Conservation (phyloP, 2,797 vertebrate genomes). For the Peromyscus eremicus region DNA sequence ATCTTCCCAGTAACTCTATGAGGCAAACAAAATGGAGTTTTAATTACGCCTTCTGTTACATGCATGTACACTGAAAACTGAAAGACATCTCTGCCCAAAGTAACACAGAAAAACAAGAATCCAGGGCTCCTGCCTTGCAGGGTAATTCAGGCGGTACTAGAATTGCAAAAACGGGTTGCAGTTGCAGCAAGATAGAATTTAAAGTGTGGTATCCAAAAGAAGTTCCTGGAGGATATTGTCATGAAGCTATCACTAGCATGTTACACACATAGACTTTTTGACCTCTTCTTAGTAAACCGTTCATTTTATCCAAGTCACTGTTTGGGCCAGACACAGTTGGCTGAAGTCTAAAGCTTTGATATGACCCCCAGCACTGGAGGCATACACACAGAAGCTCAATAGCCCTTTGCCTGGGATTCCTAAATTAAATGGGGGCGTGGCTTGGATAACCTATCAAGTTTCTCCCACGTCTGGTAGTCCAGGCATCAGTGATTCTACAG, state of each 20-base stretch:
- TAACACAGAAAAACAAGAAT: slow-evolving; percentile 58
- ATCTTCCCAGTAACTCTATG: slow-evolving; percentile 42
- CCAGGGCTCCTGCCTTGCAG: not conserved
- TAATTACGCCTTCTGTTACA: not conserved
- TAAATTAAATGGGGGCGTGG: slow-evolving; percentile 52
- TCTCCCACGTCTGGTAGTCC: slow-evolving; percentile 21
- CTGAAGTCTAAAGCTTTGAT: slow-evolving; percentile 29
- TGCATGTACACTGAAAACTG: slow-evolving; percentile 15
- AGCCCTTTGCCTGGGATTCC: slow-evolving; percentile 17
- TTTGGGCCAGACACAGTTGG: slow-evolving; percentile 49
- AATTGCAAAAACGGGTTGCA: slow-evolving; percentile 17
- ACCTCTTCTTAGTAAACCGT: slow-evolving; percentile 47
- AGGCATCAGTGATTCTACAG: slow-evolving; percentile 46
- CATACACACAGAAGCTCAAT: slow-evolving; percentile 36
- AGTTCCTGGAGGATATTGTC: not conserved
- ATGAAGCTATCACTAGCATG: slow-evolving; percentile 33
- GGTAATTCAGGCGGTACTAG: not conserved
- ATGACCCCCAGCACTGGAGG: slow-evolving; percentile 1
- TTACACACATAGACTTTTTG: not conserved
- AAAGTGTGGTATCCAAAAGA: slow-evolving; percentile 58
- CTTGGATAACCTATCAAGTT: slow-evolving; percentile 26
- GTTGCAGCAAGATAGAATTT: slow-evolving; percentile 44
- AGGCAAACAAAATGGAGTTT: not conserved
- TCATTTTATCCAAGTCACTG: slow-evolving; percentile 45
- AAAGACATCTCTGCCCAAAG: slow-evolving; percentile 51